Evolutionary conservation across 2,113 vertebrate genomes (phyloP).

Genomic region (Malurus alboscapulatus): DNA sequence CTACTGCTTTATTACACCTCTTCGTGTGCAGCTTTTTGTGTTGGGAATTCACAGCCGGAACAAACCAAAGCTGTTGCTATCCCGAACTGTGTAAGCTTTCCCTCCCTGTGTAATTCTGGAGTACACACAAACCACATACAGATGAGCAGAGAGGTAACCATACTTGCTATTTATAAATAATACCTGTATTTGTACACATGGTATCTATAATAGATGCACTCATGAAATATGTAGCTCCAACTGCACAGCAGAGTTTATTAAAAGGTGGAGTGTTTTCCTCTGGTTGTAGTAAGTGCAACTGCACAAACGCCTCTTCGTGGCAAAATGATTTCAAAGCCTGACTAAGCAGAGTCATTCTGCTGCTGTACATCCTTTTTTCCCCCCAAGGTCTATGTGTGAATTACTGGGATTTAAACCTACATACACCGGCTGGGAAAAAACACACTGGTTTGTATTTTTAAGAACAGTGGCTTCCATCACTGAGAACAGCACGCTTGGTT

Average conservation of each 20-base stretch:
- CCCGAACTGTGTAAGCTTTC: background rate
- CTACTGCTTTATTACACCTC: constrained; percentile 54
- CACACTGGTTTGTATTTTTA: background rate
- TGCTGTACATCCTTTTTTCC: background rate
- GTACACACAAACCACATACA: background rate
- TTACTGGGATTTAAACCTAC: background rate
- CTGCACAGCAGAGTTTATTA: background rate
- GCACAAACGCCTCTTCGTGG: background rate
- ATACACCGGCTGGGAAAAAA: background rate
- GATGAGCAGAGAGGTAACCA: background rate
- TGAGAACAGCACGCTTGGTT: fast-evolving
- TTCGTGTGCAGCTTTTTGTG: background rate
- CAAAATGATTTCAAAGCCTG: background rate
- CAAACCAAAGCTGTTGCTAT: constrained; percentile 14
- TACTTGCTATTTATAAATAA: background rate
- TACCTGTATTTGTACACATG: background rate
- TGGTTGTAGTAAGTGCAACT: background rate
- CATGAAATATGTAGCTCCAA: background rate
- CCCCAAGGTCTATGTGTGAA: background rate
- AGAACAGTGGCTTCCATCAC: background rate
- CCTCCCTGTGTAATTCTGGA: background rate
- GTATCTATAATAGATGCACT: background rate
- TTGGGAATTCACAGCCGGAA: constrained; percentile 10
- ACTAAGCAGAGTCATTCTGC: background rate
- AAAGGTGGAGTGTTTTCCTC: background rate